A percentile compares a stretch with the other conserved stretches of the same genome.
Evolutionary conservation across 2,113 vertebrate genomes (phyloP).

Genomic region (Sebastes schlegelii): DNA sequence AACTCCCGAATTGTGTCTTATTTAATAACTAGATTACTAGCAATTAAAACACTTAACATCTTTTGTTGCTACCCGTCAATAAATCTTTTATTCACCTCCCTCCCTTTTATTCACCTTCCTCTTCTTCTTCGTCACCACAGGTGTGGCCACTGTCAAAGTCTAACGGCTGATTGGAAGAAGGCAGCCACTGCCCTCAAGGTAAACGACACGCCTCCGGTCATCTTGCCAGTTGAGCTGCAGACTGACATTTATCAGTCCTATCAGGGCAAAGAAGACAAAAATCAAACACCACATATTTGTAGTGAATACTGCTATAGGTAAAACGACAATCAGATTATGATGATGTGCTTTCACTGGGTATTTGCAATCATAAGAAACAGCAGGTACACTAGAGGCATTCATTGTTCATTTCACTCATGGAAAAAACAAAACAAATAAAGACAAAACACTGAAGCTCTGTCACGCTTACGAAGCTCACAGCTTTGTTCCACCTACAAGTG

Average conservation of each 20-base stretch:
- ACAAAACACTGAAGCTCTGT: not conserved
- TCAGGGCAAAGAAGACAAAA: not conserved
- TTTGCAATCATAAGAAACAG: not conserved
- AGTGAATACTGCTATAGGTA: not conserved
- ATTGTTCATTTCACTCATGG: not conserved
- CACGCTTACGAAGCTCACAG: not conserved
- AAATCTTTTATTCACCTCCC: not conserved
- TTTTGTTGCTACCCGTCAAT: not conserved
- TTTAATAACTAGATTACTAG: not conserved
- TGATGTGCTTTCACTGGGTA: not conserved
- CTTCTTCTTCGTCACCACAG: conserved; percentile 73
- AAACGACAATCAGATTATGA: not conserved
- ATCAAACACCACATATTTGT: not conserved
- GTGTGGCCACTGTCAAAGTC: conserved; percentile 94
- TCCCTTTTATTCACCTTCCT: too few relatives aligned
- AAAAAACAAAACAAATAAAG: not conserved
- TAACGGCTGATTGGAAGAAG: conserved; percentile 96
- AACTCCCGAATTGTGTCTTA: not conserved
- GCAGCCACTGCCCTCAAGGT: conserved; percentile 96
- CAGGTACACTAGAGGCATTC: not conserved
- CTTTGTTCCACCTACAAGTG: conserved; percentile 2
- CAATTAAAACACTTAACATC: not conserved
- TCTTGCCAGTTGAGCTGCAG: not conserved
- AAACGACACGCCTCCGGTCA: conserved; percentile 51
- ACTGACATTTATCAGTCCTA: not conserved